phyloP scores from a whole-genome alignment of 2,113 vertebrate species.

The Tragulus kanchil region DNA sequence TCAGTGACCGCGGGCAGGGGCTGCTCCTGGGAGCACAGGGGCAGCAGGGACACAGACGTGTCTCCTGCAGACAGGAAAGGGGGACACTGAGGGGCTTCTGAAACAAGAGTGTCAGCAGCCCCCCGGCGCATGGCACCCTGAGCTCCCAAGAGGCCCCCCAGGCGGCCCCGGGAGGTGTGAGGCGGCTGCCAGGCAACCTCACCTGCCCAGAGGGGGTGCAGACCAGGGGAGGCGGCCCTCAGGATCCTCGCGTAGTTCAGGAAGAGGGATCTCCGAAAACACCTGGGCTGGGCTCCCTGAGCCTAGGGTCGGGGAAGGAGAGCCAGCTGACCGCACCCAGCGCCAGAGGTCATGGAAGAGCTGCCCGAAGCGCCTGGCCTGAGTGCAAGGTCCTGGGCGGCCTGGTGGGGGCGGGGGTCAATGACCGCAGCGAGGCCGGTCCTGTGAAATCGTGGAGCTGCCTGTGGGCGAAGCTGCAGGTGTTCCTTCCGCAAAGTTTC shows the following conservation, averaged over 20 bases:
- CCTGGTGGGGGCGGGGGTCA: too few relatives aligned
- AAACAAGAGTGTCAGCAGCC: not conserved
- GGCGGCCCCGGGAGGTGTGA: not conserved
- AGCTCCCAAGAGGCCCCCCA: not conserved
- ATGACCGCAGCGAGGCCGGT: not conserved
- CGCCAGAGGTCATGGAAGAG: not conserved
- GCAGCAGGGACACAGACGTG: not conserved
- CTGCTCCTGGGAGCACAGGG: not conserved
- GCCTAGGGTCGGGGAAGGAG: not conserved
- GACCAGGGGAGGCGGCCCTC: not conserved
- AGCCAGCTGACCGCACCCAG: rapidly evolving
- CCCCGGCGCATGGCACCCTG: not conserved
- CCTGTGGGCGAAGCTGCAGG: rapidly evolving
- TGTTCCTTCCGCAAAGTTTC: not conserved
- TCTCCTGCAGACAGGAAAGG: not conserved
- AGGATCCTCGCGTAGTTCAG: not conserved
- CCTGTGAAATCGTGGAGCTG: not conserved
- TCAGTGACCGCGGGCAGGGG: not conserved
- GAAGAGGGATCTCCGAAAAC: too few relatives aligned
- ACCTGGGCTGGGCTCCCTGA: not conserved
- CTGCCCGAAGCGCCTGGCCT: rapidly evolving
- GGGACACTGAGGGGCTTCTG: not conserved
- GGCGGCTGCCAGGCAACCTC: not conserved
- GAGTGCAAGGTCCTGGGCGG: not conserved
- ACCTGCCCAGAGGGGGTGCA: not conserved